Evolutionary conservation across 92 coral and sea anemone species (phyloP), one percentile per base, ranked within the genome.

Genomic region (Parazoanthus atlanticus): DNA sequence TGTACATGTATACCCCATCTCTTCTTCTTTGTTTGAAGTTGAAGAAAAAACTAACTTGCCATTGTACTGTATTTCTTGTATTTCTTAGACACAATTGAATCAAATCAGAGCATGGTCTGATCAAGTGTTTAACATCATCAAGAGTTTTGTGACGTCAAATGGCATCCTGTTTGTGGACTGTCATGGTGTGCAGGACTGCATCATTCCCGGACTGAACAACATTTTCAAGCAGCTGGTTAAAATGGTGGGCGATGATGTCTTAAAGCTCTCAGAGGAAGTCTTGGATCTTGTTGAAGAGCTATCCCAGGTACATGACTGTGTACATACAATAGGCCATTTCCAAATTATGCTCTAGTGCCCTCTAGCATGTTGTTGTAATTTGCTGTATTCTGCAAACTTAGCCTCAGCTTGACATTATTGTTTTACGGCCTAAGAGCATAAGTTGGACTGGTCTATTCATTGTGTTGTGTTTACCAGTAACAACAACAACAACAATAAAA

Each of bases 101-200:
- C 96, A 95, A 86, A 93, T 97, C 80, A 97, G 90, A 78, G 74
- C 93, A 19, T 97, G 99, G 99, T 90, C 88, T 66, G 98, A 94
- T 10, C 92, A 97, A 80, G 93, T 97, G 88, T 75, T 54, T 47
- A 88, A 91, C 78, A 88, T 94, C 86, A 91, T 93, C 85, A 91
- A 93, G 92, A 89, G 85, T 73, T 97, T 97, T 82, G 91, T 92
- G 49, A 97, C 99, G 5, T 85, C 91, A 38, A 95, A 97, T 94
- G 99, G 99, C 36, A 87, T 97, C 40, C 92, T 97, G 86, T 89
- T 90, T 74, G 96, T 97, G 25, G 96, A 97, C 84, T 97, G 99
- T 70, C 93, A 80, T 70, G 89, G 81, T 28, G 89, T 97, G 12
- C 98, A 93, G 75, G 84, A 86, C 7, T 34, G 33, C 33, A 91